phyloP scores from a whole-genome alignment of 2,797 vertebrate species.

The Macropus fuliginosus region DNA sequence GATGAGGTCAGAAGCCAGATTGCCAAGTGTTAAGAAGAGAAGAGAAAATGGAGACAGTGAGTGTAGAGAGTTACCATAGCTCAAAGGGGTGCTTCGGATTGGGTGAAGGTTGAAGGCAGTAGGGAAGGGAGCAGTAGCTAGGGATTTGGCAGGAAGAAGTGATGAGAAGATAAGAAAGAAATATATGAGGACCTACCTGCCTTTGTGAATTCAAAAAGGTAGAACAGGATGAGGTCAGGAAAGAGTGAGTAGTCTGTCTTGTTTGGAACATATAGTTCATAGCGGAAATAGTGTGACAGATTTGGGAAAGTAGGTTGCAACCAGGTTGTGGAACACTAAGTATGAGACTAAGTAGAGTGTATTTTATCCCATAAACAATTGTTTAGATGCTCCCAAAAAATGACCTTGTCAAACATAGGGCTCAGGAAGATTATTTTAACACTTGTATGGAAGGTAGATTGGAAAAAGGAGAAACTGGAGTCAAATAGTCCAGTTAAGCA shows the following conservation, averaged over 20 bases:
- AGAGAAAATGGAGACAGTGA: background rate
- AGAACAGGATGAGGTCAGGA: background rate
- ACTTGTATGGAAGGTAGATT: conserved; percentile 2
- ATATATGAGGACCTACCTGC: background rate
- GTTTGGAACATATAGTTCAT: background rate
- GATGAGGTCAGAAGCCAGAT: background rate
- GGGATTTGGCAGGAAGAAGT: background rate
- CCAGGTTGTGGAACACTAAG: background rate
- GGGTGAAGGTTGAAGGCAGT: background rate
- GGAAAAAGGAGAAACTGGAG: background rate
- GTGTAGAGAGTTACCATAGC: background rate
- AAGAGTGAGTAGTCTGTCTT: background rate
- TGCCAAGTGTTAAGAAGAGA: background rate
- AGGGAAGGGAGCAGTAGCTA: background rate
- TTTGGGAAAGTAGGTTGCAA: background rate
- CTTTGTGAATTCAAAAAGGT: background rate
- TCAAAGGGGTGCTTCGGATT: background rate
- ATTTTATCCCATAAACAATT: background rate
- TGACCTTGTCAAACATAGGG: background rate
- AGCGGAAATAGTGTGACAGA: background rate
- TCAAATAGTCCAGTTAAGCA: background rate
- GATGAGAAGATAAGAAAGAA: background rate
- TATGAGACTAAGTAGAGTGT: background rate
- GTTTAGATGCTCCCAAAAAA: background rate
- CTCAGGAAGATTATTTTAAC: background rate